A percentile compares a stretch with the other conserved stretches of the same genome.
Conservation (phyloP, 2,113 vertebrate species). For the Octodon degus region DNA sequence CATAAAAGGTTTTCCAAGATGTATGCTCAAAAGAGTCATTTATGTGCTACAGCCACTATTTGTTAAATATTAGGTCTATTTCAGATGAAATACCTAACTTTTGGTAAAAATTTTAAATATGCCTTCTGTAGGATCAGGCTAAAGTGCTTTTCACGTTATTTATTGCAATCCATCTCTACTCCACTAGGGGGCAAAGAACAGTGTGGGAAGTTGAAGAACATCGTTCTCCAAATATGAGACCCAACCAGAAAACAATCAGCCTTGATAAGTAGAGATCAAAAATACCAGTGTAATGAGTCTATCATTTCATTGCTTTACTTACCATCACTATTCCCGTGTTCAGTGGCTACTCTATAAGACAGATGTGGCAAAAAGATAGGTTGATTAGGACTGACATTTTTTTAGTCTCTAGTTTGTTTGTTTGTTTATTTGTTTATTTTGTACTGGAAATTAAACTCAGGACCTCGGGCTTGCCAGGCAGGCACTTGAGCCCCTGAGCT, state of each 20-base stretch:
- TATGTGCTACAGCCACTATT: background rate
- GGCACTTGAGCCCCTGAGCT: too few relatives aligned
- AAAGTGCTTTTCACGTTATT: background rate
- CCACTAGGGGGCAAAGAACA: constrained; percentile 36
- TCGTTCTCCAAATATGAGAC: background rate
- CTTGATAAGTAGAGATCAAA: background rate
- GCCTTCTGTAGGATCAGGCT: background rate
- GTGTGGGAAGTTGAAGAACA: background rate
- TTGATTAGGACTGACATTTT: background rate
- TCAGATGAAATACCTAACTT: background rate
- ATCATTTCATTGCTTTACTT: background rate
- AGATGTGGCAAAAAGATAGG: background rate
- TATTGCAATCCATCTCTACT: background rate
- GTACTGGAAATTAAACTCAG: too few relatives aligned
- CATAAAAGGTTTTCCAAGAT: background rate
- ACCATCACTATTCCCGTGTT: background rate
- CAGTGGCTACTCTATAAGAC: background rate
- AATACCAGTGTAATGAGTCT: background rate
- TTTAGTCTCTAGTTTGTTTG: background rate
- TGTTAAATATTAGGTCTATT: background rate
- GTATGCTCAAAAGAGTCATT: background rate
- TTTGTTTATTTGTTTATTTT: too few relatives aligned
- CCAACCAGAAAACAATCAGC: background rate
- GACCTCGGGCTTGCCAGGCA: too few relatives aligned
- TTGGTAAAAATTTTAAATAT: background rate